phyloP scores from a whole-genome alignment of 2,888 invertebrate species.

The Macrophya alboannulata region DNA sequence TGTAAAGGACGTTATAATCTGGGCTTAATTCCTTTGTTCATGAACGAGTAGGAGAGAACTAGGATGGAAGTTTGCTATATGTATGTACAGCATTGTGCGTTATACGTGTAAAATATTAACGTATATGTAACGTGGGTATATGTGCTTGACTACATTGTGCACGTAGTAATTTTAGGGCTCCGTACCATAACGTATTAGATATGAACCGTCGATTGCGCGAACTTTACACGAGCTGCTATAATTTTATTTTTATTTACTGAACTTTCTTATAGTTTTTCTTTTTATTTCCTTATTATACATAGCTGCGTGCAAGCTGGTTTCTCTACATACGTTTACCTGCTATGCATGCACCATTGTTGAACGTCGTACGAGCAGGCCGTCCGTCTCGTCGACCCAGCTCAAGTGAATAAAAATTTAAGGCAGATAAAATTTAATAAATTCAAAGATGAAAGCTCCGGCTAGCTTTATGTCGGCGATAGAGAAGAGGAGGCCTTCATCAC shows the following conservation, averaged over 20 bases:
- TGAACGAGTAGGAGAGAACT: neutral
- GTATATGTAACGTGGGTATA: neutral
- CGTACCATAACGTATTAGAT: neutral
- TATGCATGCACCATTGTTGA: constrained; percentile 6
- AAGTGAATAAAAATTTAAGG: constrained; percentile 23
- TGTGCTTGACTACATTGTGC: neutral
- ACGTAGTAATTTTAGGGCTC: constrained; percentile 5
- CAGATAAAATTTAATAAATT: constrained; percentile 49
- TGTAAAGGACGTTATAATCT: neutral
- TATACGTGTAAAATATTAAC: neutral
- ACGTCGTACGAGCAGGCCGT: neutral
- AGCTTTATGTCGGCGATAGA: constrained; percentile 32
- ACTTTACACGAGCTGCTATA: neutral
- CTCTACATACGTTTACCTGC: neutral
- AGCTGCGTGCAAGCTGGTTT: neutral
- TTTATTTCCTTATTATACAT: neutral
- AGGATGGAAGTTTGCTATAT: neutral
- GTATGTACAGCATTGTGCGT: neutral
- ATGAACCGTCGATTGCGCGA: constrained; percentile 11
- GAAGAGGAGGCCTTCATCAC: constrained; percentile 29
- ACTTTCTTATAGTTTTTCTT: neutral
- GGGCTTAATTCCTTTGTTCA: constrained; percentile 11
- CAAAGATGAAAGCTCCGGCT: constrained; percentile 1
- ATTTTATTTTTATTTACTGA: neutral
- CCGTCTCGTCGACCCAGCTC: neutral